Conservation (phyloP, 2,888 invertebrate genomes). For the Mactromeris polynyma region DNA sequence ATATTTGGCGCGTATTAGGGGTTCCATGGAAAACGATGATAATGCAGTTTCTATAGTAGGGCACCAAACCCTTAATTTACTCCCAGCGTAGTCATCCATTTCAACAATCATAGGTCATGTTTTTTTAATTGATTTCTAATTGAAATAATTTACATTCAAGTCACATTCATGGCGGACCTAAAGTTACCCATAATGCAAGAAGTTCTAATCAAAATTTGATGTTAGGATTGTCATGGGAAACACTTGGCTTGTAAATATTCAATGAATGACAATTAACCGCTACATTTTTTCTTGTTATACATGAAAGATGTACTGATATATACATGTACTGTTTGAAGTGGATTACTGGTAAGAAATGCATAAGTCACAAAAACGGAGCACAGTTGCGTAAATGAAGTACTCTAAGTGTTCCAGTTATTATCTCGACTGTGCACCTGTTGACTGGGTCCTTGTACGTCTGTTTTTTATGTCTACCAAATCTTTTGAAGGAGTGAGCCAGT, state of each 20-base stretch:
- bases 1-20: no score
- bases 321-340: background rate
- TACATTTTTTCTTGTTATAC: background rate
- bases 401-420: background rate
- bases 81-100: no score
- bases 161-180: background rate
- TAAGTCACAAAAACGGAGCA: background rate
- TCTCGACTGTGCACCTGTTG: background rate
- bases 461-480: background rate
- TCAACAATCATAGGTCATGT: no score
- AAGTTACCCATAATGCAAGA: background rate
- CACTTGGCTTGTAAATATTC: background rate
- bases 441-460: background rate
- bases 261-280: background rate
- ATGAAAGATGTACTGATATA: background rate
- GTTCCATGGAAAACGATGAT: no score
- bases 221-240: background rate
- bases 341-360: background rate
- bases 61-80: no score
- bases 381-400: background rate
- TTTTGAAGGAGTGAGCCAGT: slow-evolving; percentile 16
- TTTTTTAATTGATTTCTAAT: slow-evolving; percentile 7
- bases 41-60: no score
- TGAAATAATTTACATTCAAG: background rate
- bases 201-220: background rate